Evolutionary conservation across 2,113 vertebrate genomes (phyloP).

Genomic region (Hemibates koningsi): DNA sequence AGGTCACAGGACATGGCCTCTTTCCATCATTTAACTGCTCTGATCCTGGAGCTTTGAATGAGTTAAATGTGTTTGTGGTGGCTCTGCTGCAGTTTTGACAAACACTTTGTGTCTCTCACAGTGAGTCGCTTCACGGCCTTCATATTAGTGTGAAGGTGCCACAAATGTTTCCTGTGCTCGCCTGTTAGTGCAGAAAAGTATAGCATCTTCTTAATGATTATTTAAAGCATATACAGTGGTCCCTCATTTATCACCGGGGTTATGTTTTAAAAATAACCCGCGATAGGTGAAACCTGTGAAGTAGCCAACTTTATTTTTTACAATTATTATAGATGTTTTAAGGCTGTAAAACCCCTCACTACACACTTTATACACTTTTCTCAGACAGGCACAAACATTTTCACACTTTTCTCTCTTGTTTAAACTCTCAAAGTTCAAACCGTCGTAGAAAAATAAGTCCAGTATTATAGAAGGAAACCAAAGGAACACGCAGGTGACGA

Average conservation of each 20-base stretch:
- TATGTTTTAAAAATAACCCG: not conserved
- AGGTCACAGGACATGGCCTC: rapidly evolving
- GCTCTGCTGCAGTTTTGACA: not conserved
- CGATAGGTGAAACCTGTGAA: rapidly evolving
- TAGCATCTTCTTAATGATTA: not conserved
- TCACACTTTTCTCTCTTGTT: not conserved
- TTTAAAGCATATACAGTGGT: not conserved
- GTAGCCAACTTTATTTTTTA: not conserved
- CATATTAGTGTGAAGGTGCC: not conserved
- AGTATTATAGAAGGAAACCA: not conserved
- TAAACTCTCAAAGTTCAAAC: not conserved
- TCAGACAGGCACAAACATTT: not conserved
- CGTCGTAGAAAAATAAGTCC: not conserved
- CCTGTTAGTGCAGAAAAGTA: not conserved
- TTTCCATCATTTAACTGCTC: not conserved
- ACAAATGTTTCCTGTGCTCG: not conserved
- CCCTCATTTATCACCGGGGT: not conserved
- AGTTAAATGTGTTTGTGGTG: not conserved
- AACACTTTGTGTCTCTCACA: not conserved
- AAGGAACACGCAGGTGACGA: not conserved
- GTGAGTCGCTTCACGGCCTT: not conserved
- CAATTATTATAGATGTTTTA: not conserved
- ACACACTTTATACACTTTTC: not conserved
- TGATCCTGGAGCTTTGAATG: not conserved
- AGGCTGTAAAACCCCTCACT: not conserved